Conservation (phyloP, 2,113 vertebrate species). For the Vombatus ursinus region DNA sequence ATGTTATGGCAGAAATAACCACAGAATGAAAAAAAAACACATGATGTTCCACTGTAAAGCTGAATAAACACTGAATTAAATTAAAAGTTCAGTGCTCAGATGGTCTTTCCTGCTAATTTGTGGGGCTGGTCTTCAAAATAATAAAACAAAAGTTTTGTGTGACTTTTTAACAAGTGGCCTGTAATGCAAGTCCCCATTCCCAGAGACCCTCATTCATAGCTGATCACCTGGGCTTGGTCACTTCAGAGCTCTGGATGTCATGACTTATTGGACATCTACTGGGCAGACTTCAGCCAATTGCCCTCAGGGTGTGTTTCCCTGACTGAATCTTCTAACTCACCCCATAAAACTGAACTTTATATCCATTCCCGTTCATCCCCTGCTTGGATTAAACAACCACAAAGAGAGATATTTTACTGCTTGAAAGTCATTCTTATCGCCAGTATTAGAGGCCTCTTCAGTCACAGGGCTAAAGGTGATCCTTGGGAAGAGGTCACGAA, state of each 20-base stretch:
- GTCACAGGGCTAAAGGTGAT: accelerated
- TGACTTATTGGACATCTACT: accelerated
- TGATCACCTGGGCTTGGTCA: accelerated
- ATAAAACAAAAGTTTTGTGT: neutral
- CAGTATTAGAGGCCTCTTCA: accelerated
- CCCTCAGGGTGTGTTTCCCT: neutral
- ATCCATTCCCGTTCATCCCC: neutral
- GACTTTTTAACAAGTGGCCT: accelerated
- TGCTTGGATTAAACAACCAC: neutral
- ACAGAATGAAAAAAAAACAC: neutral
- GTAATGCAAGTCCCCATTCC: accelerated
- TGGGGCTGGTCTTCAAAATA: neutral
- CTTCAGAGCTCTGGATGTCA: accelerated
- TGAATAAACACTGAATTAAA: slow-evolving; percentile 40
- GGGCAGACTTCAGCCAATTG: accelerated
- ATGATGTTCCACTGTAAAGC: neutral
- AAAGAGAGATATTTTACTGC: neutral
- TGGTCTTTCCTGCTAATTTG: neutral
- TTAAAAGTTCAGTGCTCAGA: neutral
- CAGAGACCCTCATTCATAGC: accelerated
- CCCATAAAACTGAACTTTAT: accelerated
- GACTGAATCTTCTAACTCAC: accelerated
- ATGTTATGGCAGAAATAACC: neutral
- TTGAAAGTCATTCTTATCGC: accelerated
- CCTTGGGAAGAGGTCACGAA: neutral